Base-by-base conservation (phyloP, 1,140 invertebrate genomes). In the Drosophila pandora region DNA sequence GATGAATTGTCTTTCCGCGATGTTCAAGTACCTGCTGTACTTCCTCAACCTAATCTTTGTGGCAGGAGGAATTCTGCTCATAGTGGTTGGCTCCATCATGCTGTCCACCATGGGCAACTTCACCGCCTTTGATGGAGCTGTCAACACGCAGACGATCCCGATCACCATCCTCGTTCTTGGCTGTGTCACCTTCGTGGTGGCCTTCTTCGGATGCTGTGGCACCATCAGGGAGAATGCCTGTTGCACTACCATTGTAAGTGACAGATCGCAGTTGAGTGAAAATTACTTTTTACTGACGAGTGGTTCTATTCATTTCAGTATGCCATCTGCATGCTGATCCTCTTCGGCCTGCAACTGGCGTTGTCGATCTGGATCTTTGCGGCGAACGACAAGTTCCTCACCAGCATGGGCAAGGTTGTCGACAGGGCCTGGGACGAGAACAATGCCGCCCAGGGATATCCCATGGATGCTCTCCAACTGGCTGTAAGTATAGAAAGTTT, bases 121-220 rank as follows among this genome's bases (percentile, higher is more conserved):
- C 54, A 92, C 69, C 50, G 85, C 92, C 12, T 91, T 93, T 17
- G 73, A 94, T 8, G 90, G 93, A 12, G 76, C 92, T 5, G 91
- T 93, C 48, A 90, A 93, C 64, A 91, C 92, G n/a, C 78, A 91
- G 2, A 93, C 93, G 0, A 93, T 92, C 9, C 93, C 95, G 2
- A 93, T 95, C 79, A 85, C 94, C 7, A 93, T 96, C 39, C 96
- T 97, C 61, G 91, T 95, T 43, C 91, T 96, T 62, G 96, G 96
- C 0, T 93, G 93, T 3, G 92, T 96, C 52, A 94, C 96, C 55
- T 96, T 96, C 79, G 69, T 96, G 13, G 94, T 97, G 43, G 94
- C 95, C 9, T 96, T 96, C 93, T 95, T 97, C 76, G 96, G 96
- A 77, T 97, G 96, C 92, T 97, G 96, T 79, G 96, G 96, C 45